Evolutionary conservation across 2,888 invertebrate species (phyloP).

Genomic region (Gryllus longicercus): DNA sequence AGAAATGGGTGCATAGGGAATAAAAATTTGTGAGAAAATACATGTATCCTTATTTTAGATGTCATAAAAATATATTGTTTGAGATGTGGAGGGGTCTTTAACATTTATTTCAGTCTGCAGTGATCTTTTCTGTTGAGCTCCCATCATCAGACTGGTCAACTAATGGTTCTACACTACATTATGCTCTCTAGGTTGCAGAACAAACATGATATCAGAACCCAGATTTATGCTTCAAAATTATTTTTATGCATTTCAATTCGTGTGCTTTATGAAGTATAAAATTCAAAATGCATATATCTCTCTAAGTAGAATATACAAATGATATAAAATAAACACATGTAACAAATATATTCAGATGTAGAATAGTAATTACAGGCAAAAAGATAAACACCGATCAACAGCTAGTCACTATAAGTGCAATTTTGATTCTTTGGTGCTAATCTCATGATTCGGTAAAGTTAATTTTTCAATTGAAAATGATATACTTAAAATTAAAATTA

Average conservation of each 20-base stretch:
- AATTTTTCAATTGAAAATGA: too few species aligned
- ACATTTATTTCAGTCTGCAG: constrained; percentile 11
- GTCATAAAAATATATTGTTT: background rate
- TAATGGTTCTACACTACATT: background rate
- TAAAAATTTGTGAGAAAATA: background rate
- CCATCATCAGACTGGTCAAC: background rate
- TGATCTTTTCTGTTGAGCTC: background rate
- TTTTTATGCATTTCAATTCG: background rate
- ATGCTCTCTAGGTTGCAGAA: background rate
- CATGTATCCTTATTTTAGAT: background rate
- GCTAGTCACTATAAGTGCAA: too few species aligned
- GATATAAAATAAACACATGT: too few species aligned
- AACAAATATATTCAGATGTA: too few species aligned
- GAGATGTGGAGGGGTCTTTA: background rate
- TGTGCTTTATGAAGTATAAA: background rate
- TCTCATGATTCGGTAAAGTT: too few species aligned
- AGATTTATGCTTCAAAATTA: constrained; percentile 5
- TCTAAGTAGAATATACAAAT: too few species aligned
- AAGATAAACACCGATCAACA: too few species aligned
- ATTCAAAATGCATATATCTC: background rate
- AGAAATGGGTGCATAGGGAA: background rate
- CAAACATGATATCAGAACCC: background rate
- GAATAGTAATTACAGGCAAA: too few species aligned
- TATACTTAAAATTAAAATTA: too few species aligned
- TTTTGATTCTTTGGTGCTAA: too few species aligned